A percentile compares a stretch with the other conserved stretches of the same genome.
phyloP scores from a whole-genome alignment of 2,888 invertebrate genomes.

The Villa cingulata region DNA sequence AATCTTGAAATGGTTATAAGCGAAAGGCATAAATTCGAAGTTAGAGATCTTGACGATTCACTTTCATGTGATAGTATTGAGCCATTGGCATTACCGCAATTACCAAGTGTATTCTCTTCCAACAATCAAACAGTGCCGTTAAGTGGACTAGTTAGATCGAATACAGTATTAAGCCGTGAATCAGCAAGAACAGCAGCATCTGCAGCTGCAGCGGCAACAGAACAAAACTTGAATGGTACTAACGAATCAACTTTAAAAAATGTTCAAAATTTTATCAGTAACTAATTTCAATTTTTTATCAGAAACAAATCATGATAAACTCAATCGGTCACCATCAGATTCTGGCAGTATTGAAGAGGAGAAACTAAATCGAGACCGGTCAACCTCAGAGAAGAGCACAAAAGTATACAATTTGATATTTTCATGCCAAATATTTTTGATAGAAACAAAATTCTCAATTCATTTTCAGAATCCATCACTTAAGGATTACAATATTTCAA shows the following conservation, averaged over 20 bases:
- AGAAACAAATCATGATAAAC: slow-evolving; percentile 11
- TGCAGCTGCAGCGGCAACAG: too few species aligned
- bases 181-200: too few species aligned
- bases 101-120: slow-evolving; percentile 25
- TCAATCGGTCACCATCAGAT: slow-evolving; percentile 23
- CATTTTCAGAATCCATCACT: slow-evolving; percentile 10
- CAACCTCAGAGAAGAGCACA: slow-evolving; percentile 38
- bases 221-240: background rate
- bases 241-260: background rate
- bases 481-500: slow-evolving; percentile 22
- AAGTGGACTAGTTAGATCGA: slow-evolving; percentile 31
- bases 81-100: slow-evolving; percentile 31
- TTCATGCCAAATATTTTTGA: background rate
- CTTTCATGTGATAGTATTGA: slow-evolving; percentile 34
- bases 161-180: slow-evolving; percentile 31
- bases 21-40: slow-evolving; percentile 60
- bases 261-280: too few species aligned
- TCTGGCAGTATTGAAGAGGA: slow-evolving; percentile 48
- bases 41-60: slow-evolving; percentile 46
- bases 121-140: slow-evolving; percentile 29
- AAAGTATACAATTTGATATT: slow-evolving; percentile 19
- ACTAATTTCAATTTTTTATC: slow-evolving; percentile 1
- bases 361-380: slow-evolving; percentile 51
- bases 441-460: background rate
- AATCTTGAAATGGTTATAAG: slow-evolving; percentile 61